phyloP scores from a whole-genome alignment of 2,113 vertebrate genomes.

The Rissa tridactyla region DNA sequence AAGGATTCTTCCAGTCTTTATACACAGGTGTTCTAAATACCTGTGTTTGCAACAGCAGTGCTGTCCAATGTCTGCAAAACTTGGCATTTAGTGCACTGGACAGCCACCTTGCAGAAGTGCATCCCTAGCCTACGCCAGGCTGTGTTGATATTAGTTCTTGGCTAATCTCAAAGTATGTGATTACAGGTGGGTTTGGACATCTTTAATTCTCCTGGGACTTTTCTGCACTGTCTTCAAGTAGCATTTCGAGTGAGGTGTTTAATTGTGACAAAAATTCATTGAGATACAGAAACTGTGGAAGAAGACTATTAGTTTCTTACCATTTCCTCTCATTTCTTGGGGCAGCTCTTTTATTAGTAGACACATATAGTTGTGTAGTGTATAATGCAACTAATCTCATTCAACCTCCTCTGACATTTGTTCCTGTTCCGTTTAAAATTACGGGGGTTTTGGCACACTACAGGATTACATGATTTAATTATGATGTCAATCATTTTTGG shows the following conservation, averaged over 20 bases:
- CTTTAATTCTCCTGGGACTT: neutral
- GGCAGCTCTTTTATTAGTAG: neutral
- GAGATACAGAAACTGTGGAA: neutral
- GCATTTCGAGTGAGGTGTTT: accelerated
- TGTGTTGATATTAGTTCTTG: neutral
- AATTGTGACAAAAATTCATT: neutral
- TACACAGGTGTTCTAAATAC: accelerated
- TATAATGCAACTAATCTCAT: neutral
- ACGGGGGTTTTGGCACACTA: neutral
- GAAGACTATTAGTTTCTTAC: neutral
- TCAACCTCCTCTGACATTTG: neutral
- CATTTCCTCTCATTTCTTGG: neutral
- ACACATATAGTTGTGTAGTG: neutral
- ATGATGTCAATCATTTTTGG: neutral
- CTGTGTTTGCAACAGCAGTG: neutral
- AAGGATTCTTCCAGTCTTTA: neutral
- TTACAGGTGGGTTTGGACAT: neutral
- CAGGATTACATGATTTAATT: neutral
- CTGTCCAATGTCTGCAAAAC: neutral
- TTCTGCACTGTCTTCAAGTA: neutral
- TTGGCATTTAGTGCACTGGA: too few species aligned
- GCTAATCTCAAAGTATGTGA: neutral
- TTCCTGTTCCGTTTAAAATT: neutral
- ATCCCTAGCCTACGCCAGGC: too few species aligned
- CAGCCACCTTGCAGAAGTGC: neutral